Percentiles rank a stretch among this genome's conserved stretches.
phyloP scores from a whole-genome alignment of 2,797 vertebrate species.

The Rhynchonycteris naso region DNA sequence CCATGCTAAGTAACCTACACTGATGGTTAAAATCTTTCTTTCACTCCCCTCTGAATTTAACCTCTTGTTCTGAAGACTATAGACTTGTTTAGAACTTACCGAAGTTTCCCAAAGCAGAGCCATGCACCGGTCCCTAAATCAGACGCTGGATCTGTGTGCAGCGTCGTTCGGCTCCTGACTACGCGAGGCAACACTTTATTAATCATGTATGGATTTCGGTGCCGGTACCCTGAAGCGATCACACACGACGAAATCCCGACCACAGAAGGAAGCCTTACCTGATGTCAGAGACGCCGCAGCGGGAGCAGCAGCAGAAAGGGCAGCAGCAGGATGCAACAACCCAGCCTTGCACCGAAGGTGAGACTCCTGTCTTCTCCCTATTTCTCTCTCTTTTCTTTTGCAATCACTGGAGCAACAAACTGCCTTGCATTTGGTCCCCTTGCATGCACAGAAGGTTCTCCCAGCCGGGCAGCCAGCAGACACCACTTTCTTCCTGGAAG shows the following conservation, averaged over 20 bases:
- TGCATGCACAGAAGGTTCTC: constrained; percentile 68
- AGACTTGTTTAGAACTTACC: constrained; percentile 80
- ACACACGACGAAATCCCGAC: background rate
- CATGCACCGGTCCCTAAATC: background rate
- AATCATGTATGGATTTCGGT: background rate
- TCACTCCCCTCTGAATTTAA: fast-evolving
- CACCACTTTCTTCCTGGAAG: constrained; percentile 82
- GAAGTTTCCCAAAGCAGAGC: constrained; percentile 81
- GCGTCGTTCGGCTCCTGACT: background rate
- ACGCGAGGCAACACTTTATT: background rate
- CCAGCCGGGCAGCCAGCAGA: constrained; percentile 58
- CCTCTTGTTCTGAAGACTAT: background rate
- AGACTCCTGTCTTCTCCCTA: background rate
- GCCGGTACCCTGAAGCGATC: constrained; percentile 27
- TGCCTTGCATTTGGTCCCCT: constrained; percentile 29
- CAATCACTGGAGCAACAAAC: constrained; percentile 61
- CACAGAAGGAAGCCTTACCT: constrained; percentile 78
- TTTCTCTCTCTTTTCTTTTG: background rate
- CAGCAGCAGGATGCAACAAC: constrained; percentile 16
- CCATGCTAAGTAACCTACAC: background rate
- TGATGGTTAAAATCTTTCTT: background rate
- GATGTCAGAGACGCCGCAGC: constrained; percentile 43
- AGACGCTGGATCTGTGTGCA: fast-evolving
- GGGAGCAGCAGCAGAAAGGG: background rate
- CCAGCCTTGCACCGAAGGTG: constrained; percentile 51